Conservation (phyloP, 2,797 vertebrate species). For the Morus bassanus region DNA sequence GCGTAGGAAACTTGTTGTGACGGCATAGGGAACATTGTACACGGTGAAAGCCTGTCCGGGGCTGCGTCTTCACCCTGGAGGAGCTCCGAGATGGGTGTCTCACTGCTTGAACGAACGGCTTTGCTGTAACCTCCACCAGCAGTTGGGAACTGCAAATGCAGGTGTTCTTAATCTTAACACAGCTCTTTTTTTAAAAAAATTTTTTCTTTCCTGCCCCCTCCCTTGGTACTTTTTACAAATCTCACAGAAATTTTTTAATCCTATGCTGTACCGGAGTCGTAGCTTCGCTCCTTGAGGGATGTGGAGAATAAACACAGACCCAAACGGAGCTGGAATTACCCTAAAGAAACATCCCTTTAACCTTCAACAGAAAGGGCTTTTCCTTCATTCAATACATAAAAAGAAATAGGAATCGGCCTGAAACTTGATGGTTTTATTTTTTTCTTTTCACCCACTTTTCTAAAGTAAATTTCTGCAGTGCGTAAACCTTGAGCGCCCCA, state of each 20-base stretch:
- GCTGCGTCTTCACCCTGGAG: fast-evolving
- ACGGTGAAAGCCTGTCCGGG: fast-evolving
- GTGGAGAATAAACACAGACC: fast-evolving
- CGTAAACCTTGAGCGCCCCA: fast-evolving
- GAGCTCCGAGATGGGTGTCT: fast-evolving
- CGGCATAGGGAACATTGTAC: fast-evolving
- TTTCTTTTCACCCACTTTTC: background rate
- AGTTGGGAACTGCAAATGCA: background rate
- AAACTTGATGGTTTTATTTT: fast-evolving
- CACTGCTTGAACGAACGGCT: fast-evolving
- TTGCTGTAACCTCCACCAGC: background rate
- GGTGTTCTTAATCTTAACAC: background rate
- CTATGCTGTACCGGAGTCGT: fast-evolving
- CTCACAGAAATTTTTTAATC: background rate
- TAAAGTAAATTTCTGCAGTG: background rate
- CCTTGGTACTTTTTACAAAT: background rate
- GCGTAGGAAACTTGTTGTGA: background rate
- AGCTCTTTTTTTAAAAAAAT: background rate
- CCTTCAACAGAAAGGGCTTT: background rate
- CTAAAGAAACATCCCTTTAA: too few relatives aligned
- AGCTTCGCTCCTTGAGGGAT: fast-evolving
- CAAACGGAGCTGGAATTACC: background rate
- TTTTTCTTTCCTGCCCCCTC: fast-evolving
- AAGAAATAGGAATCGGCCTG: background rate
- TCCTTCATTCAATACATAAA: fast-evolving